Evolutionary conservation across 1,140 invertebrate genomes (phyloP).

Genomic region (Phymastichus coffea): DNA sequence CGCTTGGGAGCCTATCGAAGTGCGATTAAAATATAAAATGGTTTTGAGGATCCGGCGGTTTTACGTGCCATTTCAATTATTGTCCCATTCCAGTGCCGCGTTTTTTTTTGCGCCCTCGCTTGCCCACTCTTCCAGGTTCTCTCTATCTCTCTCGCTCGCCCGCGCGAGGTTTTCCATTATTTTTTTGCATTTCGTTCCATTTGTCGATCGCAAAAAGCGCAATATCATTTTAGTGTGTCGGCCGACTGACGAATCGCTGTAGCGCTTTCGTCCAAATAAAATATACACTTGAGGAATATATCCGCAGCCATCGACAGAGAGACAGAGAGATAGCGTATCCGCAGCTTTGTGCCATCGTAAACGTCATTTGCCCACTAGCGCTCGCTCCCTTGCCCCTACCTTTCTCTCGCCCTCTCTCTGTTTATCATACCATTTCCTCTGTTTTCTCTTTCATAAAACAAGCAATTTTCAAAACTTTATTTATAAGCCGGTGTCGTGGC

Average conservation of each 20-base stretch:
- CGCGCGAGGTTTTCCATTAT: constrained; percentile 33
- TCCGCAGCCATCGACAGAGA: constrained; percentile 6
- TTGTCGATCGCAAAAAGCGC: constrained; percentile 48
- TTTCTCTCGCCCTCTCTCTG: no score
- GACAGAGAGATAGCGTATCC: neutral
- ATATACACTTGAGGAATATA: constrained; percentile 29
- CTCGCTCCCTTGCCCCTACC: no score
- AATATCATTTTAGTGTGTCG: constrained; percentile 50
- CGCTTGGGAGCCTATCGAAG: constrained; percentile 44
- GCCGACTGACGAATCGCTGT: constrained; percentile 18
- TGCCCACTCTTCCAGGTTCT: constrained; percentile 31
- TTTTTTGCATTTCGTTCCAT: constrained; percentile 38
- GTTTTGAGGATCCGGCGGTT: constrained; percentile 53
- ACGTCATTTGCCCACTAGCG: constrained; percentile 18
- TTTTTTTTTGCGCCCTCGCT: constrained; percentile 46
- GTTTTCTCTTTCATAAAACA: constrained; percentile 5
- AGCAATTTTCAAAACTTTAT: no score
- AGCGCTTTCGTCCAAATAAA: neutral
- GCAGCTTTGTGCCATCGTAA: constrained; percentile 14
- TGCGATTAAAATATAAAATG: constrained; percentile 56
- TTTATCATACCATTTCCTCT: constrained; percentile 19
- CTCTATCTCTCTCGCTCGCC: no score
- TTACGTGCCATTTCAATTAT: constrained; percentile 56
- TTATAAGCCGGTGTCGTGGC: no score
- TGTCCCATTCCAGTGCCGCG: constrained; percentile 39